Evolutionary conservation across 1,140 invertebrate genomes (phyloP), one percentile per base, ranked within the genome.

Genomic region (Zaprionus ornatus): DNA sequence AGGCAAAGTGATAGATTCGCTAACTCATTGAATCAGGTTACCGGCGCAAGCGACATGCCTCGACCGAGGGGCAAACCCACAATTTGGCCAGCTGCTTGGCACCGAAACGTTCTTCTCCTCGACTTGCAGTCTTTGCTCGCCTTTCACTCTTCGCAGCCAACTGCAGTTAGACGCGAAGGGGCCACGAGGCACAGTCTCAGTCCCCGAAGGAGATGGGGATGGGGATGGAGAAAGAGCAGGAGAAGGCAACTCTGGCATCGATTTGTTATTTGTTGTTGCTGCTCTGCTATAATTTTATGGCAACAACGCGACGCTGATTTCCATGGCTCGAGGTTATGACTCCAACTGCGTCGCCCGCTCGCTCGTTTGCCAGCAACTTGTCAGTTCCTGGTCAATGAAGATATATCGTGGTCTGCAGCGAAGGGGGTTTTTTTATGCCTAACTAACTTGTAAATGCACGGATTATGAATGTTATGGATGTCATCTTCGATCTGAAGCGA

Each of bases 21-120:
- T 56, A 79, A 50, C 81, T 77, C 73, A 80, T 66, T 76, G 77
- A 83, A 83, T 83, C 81, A 83, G 81, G 81, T 83, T 83, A 83
- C 72, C 77, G 79, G 67, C 64, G 67, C 71, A 74, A 55, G 15
- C 67, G 56, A 25, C 45, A 12, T 40, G 37, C 37, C 37, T 15
- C 37, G 29, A 13, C 67, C 6, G 56, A 10, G 13, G 19, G 70
- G 35, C 55, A 50, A 50, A 61, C 50, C 65, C 37, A 70, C 64
- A 79, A 70, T 48, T 74, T 60, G 80, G 62, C 60, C 81, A 83
- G 76, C 81, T 84, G 81, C 55, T 45, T 40, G 40, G 40, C 40
- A 19, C 19, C 45, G 23, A 79, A 67, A 59, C 59, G 61, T 65
- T 65, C 65, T 78, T 17, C 52, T 48, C 35, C n/a, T 52, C 32